These are phyloP conservation scores for Eupsilia transversa DNA, from an alignment of 2,888 invertebrate species.

Conservation along the genomic window DNA sequence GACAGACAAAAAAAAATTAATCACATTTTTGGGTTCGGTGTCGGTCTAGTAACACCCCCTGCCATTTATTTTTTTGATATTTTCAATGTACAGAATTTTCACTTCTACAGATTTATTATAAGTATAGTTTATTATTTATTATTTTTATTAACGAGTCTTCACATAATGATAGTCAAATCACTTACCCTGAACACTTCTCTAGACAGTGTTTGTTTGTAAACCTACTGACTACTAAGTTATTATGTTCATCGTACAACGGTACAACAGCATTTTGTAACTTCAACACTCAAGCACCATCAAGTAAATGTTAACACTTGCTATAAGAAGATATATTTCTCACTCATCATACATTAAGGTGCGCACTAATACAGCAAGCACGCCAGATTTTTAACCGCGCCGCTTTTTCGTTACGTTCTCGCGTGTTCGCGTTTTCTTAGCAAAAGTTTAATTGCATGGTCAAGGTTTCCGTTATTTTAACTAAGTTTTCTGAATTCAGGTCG, in stretches of 20 bases:
- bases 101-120: too few species aligned
- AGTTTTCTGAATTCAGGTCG: too few species aligned
- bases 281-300: slow-evolving; percentile 16
- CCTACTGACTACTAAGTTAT: not conserved
- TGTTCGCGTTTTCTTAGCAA: not conserved
- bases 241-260: not conserved
- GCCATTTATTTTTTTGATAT: too few species aligned
- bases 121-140: too few species aligned
- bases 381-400: not conserved
- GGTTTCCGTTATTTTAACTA: not conserved
- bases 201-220: not conserved
- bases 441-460: too few species aligned
- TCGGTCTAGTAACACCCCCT: too few species aligned
- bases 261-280: slow-evolving; percentile 19
- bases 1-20: too few species aligned
- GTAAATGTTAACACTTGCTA: slow-evolving; percentile 14
- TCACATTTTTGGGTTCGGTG: too few species aligned
- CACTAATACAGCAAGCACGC: not conserved
- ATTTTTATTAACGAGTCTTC: too few species aligned
- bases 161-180: not conserved
- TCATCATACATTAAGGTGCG: not conserved
- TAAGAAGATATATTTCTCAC: not conserved
- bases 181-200: not conserved
- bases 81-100: too few species aligned
- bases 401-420: not conserved